Base-by-base conservation (phyloP, 2,113 vertebrate species). In the Xiphophorus hellerii region DNA sequence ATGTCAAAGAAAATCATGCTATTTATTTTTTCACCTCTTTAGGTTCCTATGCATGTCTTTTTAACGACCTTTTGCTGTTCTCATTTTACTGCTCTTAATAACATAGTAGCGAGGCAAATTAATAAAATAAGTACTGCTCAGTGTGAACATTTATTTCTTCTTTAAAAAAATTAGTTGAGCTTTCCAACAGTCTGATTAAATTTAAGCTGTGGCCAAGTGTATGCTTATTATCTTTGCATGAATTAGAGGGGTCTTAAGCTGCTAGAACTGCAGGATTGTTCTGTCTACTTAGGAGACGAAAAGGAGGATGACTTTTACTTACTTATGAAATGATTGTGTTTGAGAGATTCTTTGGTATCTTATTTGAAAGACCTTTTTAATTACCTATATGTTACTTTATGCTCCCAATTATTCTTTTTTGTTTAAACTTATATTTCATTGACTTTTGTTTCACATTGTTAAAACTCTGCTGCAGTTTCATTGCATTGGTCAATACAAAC, bases 401-500 rank as follows among this genome's bases (percentile, higher is more conserved):
- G 15, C 17, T 20, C 44, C 1, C 39, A 42, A 4, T 62, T n/a
- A 58, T 20, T n/a, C 80, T 20, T 73, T 84, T 48, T 77, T 15
- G 62, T 20, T 58, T 14, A 7, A 61, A 22, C 17, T n/a, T 69
- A 1, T 5, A 31, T 10, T 66, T 51, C 5, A 12, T 17, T 75
- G 27, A 33, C n/a, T 66, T 33, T 75, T 48, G n/a, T 25, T 62
- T 48, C 20, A 62, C 39, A 63, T 61, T 28, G 37, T 69, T 81
- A 30, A 77, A 71, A 68, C 39, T 51, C 15, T 37, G 42, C 54
- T 6, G 5, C 71, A 66, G 37, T 58, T 42, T 65, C 58, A 61
- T 28, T 20, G 39, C 69, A 28, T 10, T 71, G 29, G 28, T 73
- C 64, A 31, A 8, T 78, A 77, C 65, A 48, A 71, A 54, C 66